These are phyloP conservation scores for Tenualosa thibaudeaui DNA, from an alignment of 2,797 vertebrate genomes.

Conservation along the genomic window DNA sequence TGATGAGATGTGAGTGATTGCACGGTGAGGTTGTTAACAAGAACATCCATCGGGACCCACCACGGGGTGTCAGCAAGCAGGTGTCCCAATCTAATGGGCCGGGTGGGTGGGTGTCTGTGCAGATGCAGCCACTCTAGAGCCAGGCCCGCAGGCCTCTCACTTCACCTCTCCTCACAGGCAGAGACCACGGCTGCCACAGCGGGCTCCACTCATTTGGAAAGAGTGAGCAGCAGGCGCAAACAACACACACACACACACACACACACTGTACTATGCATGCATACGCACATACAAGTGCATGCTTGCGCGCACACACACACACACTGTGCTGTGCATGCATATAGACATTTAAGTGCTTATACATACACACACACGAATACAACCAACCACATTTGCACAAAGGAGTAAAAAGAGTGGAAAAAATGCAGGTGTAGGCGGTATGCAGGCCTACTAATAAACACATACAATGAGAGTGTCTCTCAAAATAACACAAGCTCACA, in stretches of 20 bases:
- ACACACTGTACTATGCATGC: too few relatives aligned
- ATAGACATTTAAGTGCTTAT: background rate
- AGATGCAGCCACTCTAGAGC: background rate
- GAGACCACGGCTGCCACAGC: background rate
- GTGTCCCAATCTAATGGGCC: too few relatives aligned
- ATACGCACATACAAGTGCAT: background rate
- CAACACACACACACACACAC: too few relatives aligned
- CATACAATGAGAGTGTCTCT: background rate
- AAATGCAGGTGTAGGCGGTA: too few relatives aligned
- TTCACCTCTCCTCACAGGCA: too few relatives aligned
- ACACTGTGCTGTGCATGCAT: background rate
- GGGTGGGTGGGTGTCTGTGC: background rate
- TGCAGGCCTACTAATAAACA: background rate
- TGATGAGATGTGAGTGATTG: slow-evolving; percentile 58
- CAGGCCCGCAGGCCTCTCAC: background rate
- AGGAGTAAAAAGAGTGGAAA: too few relatives aligned
- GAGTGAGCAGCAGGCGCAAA: background rate
- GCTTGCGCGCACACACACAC: background rate
- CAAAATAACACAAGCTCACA: background rate
- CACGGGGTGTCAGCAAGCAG: slow-evolving; percentile 26
- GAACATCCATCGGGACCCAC: slow-evolving; percentile 54
- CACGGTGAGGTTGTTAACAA: slow-evolving; percentile 56
- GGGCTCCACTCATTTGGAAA: background rate
- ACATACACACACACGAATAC: background rate
- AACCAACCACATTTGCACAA: too few relatives aligned